Evolutionary conservation across 2,888 invertebrate species (phyloP), one percentile per base, ranked within the genome.

Genomic region (Eudemis profundana): DNA sequence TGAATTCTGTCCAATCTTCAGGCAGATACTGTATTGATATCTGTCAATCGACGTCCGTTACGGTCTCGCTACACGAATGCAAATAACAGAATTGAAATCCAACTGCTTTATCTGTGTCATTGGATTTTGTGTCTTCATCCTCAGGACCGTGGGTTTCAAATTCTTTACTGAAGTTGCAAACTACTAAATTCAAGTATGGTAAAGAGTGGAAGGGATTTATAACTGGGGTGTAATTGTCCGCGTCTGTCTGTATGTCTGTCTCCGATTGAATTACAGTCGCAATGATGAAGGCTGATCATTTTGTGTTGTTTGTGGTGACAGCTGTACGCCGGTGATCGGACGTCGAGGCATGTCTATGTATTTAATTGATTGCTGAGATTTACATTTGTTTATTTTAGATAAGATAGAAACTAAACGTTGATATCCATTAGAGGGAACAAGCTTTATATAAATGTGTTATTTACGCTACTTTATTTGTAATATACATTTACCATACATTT

Each of bases 141-240:
- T 12, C 38, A 53, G 21, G 19, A 15, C 14, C 42, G 12, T 46
- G 33, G 36, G 40, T 65, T 21, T 49, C 21, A 17, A 40, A 29
- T 53, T 19, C 27, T 17, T 40, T 21, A 7, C 12, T 29, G 5
- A 21, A 15, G 15, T 47, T 21, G 33, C 29, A 27, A 40, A 46
- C 59, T 65, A 60, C 67, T 71, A 71, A 70, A 74, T 69, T 66
- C 68, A 74, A 74, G 77, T 76, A 79, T 78, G 78, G 72, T 78
- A 78, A 76, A 73, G 70, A 77, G 79, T 74, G 73, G 72, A 72
- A 71, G 71, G 70, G 78, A 82, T 83, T 83, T 84, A 82, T 81
- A 79, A 78, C 75, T 71, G 74, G 69, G 69, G 72, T 76, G 75
- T 81, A 79, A 83, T 84, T 82, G 78, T 82, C 76, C 76, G 72